Percentiles rank a stretch among this genome's conserved stretches.
Conservation (phyloP, 2,888 invertebrate genomes). For the Beris chalybata region DNA sequence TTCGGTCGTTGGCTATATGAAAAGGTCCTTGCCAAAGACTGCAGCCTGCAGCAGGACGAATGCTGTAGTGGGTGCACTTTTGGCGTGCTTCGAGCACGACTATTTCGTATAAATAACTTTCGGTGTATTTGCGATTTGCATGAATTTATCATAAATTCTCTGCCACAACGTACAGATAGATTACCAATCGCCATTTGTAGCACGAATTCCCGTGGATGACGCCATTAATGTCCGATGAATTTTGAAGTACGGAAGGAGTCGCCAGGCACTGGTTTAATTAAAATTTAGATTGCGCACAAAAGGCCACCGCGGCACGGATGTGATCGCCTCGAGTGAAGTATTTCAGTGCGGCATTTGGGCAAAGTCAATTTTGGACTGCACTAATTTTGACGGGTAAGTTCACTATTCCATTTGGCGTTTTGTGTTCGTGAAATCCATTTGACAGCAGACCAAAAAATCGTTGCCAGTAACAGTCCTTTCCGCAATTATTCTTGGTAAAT, state of each 20-base stretch:
- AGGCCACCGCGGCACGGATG: no score
- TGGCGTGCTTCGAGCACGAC: conserved; percentile 8
- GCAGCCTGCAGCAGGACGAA: neutral
- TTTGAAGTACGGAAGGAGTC: neutral
- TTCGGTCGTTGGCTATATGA: conserved; percentile 6
- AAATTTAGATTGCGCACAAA: no score
- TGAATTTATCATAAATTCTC: conserved; percentile 34
- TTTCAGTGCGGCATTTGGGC: no score
- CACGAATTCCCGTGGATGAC: conserved; percentile 9
- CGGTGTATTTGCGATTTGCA: conserved; percentile 30
- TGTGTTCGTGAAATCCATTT: no score
- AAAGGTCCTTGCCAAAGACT: neutral
- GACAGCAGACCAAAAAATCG: no score
- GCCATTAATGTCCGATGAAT: conserved; percentile 25
- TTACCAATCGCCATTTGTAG: conserved; percentile 7
- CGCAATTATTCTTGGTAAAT: no score
- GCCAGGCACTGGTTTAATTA: no score
- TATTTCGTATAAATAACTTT: conserved; percentile 31
- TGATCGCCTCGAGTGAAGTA: no score
- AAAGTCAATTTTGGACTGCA: no score
- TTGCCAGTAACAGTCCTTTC: no score
- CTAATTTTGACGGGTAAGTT: no score
- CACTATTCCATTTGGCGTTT: no score
- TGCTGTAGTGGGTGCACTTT: neutral
- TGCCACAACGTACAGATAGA: conserved; percentile 9